These are phyloP conservation scores for Equus quagga DNA, from an alignment of 2,113 vertebrate genomes.

Conservation along the genomic window DNA sequence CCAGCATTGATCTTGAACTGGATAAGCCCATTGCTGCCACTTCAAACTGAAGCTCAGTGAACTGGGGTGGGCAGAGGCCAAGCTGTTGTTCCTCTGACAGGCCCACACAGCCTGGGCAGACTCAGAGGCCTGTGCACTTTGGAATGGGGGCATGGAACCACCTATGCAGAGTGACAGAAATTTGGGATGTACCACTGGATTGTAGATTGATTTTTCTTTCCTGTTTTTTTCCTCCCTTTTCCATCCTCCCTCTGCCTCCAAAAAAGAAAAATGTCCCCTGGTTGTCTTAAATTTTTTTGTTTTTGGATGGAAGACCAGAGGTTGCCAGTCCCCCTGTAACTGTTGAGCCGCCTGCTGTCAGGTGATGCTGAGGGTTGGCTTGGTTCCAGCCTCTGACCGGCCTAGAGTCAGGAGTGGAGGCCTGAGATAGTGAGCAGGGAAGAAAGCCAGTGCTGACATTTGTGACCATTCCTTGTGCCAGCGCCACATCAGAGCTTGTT, in stretches of 20 bases:
- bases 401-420: slow-evolving; percentile 23
- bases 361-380: slow-evolving; percentile 11
- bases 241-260: slow-evolving; percentile 70
- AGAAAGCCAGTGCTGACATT: slow-evolving; percentile 58
- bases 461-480: slow-evolving; percentile 74
- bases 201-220: slow-evolving; percentile 73
- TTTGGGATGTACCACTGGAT: slow-evolving; percentile 79
- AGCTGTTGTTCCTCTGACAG: slow-evolving; percentile 61
- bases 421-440: not conserved
- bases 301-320: slow-evolving; percentile 73
- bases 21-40: slow-evolving; percentile 96
- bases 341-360: slow-evolving; percentile 47
- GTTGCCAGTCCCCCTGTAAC: slow-evolving; percentile 41
- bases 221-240: slow-evolving; percentile 53
- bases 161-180: slow-evolving; percentile 70
- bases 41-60: slow-evolving; percentile 90
- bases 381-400: not conserved
- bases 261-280: slow-evolving; percentile 54
- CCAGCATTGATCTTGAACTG: slow-evolving; percentile 93
- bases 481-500: slow-evolving; percentile 75
- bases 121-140: slow-evolving; percentile 71
- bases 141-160: slow-evolving; percentile 70
- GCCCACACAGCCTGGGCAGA: slow-evolving; percentile 58
- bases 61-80: slow-evolving; percentile 64
- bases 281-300: slow-evolving; percentile 70